These are phyloP conservation scores for Promerops cafer DNA, from an alignment of 2,113 vertebrate genomes.

Conservation along the genomic window DNA sequence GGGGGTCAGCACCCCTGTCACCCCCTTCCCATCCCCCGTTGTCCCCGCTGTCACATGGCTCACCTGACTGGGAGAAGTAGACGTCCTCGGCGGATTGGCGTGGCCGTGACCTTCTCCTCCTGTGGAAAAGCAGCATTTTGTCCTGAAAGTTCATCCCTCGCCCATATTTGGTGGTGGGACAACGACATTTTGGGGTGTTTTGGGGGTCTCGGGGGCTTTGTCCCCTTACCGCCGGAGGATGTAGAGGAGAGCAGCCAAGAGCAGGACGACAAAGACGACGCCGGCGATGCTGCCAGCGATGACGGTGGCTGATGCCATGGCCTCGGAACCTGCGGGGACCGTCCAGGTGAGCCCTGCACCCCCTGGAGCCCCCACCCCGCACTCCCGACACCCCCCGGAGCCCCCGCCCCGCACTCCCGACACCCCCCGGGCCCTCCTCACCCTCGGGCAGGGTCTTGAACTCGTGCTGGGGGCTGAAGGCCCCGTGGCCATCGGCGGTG, in stretches of 20 bases:
- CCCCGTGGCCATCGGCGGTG: constrained; percentile 70
- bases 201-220: accelerated
- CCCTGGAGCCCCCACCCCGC: not conserved
- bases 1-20: not conserved
- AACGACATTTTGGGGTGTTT: not conserved
- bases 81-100: constrained; percentile 86
- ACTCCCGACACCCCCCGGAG: accelerated
- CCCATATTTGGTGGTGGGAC: not conserved
- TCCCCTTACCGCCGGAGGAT: constrained; percentile 73
- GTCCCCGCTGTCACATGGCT: not conserved
- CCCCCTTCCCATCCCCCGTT: accelerated
- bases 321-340: not conserved
- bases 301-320: constrained; percentile 63
- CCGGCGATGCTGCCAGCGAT: constrained; percentile 65
- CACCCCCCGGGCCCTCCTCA: not conserved
- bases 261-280: constrained; percentile 61
- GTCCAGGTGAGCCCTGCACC: not conserved
- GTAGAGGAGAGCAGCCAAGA: constrained; percentile 72
- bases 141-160: accelerated
- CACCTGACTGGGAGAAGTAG: constrained; percentile 92
- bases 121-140: not conserved
- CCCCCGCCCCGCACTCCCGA: accelerated
- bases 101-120: constrained; percentile 75
- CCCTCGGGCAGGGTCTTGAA: constrained; percentile 78
- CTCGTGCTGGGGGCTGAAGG: constrained; percentile 81